phyloP scores from a whole-genome alignment of 2,113 vertebrate species.

The Bufo bufo region DNA sequence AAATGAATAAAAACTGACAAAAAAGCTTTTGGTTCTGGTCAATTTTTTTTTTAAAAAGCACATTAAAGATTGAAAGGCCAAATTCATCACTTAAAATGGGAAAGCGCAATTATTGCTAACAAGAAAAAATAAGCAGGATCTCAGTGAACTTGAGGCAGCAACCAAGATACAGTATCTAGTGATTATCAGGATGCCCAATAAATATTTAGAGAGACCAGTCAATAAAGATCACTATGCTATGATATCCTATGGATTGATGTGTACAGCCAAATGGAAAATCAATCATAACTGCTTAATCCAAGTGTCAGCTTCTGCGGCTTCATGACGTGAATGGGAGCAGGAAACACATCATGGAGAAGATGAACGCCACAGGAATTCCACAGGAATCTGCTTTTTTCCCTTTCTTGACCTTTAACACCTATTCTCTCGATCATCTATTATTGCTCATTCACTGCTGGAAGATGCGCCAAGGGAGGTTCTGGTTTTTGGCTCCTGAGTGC shows the following conservation, averaged over 20 bases:
- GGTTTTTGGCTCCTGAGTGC: neutral
- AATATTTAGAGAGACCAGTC: too few species aligned
- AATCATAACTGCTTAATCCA: neutral
- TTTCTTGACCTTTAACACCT: neutral
- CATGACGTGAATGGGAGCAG: neutral
- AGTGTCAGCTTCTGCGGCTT: neutral
- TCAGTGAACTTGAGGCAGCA: too few species aligned
- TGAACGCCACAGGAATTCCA: neutral
- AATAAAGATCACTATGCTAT: too few species aligned
- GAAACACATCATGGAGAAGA: neutral
- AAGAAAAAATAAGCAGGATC: too few species aligned
- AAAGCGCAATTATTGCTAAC: too few species aligned
- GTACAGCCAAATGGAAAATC: neutral
- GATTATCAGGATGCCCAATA: too few species aligned
- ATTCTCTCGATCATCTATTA: neutral
- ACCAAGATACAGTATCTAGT: too few species aligned
- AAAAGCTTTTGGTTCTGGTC: too few species aligned
- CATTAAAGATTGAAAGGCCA: too few species aligned
- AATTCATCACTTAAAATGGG: too few species aligned
- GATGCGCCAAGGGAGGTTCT: neutral
- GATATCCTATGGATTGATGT: neutral
- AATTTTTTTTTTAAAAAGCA: too few species aligned
- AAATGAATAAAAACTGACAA: too few species aligned
- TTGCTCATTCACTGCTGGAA: neutral
- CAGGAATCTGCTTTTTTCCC: neutral